These are phyloP conservation scores for Epizoanthus fatuus DNA, from an alignment of 92 coral and sea anemone species.

Conservation along the genomic window DNA sequence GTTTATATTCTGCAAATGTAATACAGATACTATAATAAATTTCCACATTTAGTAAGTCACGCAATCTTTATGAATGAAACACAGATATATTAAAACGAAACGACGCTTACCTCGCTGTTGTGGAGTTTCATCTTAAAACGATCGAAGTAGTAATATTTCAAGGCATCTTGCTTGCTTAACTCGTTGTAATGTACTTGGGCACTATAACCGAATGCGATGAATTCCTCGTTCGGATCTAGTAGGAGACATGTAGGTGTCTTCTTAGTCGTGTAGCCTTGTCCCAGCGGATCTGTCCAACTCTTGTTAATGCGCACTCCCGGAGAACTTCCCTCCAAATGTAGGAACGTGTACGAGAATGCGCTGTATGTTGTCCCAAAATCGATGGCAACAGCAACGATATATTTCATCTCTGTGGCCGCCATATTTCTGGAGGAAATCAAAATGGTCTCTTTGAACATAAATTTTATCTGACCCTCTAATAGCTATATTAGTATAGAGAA, in stretches of 20 bases:
- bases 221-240: not conserved
- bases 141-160: not conserved
- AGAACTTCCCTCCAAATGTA: not conserved
- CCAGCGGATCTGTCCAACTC: not conserved
- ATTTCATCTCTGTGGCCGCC: not conserved
- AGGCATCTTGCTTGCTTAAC: not conserved
- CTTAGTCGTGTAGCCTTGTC: not conserved
- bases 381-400: not conserved
- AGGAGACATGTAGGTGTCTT: not conserved
- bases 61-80: no score
- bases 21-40: no score
- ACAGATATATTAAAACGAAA: no score
- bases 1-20: no score
- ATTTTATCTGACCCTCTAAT: no score
- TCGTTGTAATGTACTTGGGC: not conserved
- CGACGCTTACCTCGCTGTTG: not conserved
- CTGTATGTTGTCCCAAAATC: constrained; percentile 7
- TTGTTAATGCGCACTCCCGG: not conserved
- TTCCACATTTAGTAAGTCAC: no score
- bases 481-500: no score
- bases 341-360: not conserved
- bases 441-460: no score
- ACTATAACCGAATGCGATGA: not conserved
- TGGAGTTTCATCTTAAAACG: constrained; percentile 4
- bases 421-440: not conserved